phyloP scores from a whole-genome alignment of 2,113 vertebrate species.

The Cathartes aura region DNA sequence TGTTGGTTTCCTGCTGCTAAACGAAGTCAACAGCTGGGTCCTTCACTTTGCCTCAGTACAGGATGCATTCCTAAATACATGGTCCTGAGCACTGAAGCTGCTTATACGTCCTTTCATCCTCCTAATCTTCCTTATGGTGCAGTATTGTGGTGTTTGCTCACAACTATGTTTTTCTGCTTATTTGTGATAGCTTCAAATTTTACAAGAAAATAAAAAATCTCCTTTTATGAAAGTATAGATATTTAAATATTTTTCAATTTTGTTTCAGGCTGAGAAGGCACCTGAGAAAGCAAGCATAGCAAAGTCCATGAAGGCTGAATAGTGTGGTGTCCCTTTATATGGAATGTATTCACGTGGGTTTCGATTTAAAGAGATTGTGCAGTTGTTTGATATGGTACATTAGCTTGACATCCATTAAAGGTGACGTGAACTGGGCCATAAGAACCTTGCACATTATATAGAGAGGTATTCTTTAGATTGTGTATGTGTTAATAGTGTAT shows the following conservation, averaged over 20 bases:
- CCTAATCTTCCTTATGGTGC: neutral
- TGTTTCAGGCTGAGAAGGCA: neutral
- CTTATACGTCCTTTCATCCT: neutral
- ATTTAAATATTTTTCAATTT: neutral
- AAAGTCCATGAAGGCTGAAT: neutral
- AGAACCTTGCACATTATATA: neutral
- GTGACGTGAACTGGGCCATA: accelerated
- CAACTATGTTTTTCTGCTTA: neutral
- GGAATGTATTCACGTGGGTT: neutral
- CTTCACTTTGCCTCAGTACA: neutral
- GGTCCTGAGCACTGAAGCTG: neutral
- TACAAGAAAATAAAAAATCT: neutral
- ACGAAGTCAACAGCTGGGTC: neutral
- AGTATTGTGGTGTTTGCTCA: neutral
- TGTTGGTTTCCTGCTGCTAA: neutral
- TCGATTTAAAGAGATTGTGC: neutral
- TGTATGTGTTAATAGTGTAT: neutral
- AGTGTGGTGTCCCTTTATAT: neutral
- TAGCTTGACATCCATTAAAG: neutral
- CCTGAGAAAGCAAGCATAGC: neutral
- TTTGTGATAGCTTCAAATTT: neutral
- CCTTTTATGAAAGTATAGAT: neutral
- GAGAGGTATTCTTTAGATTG: neutral
- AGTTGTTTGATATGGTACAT: neutral
- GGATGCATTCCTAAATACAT: neutral